phyloP scores from a whole-genome alignment of 2,888 invertebrate genomes.

The Drosophila incognita region DNA sequence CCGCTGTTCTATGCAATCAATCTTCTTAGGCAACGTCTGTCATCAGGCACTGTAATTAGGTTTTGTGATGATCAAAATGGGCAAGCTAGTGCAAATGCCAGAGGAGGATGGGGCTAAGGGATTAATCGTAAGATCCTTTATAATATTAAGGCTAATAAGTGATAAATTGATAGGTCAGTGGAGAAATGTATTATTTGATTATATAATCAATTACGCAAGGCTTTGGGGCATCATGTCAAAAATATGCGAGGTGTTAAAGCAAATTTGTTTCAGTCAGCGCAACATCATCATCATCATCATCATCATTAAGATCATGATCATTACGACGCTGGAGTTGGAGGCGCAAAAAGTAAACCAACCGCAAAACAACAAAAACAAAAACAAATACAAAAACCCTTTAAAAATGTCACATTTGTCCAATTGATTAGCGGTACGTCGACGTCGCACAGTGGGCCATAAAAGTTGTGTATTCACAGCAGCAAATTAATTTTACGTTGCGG shows the following conservation, averaged over 20 bases:
- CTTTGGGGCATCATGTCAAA: neutral
- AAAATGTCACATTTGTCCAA: conserved; percentile 69
- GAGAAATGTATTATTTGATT: neutral
- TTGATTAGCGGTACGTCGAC: conserved; percentile 64
- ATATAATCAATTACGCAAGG: neutral
- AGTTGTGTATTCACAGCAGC: conserved; percentile 59
- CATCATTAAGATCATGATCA: conserved; percentile 9
- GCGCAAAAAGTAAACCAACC: conserved; percentile 49
- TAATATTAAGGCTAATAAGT: neutral
- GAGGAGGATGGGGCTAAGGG: neutral
- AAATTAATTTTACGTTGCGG: conserved; percentile 66
- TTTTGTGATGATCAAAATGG: neutral
- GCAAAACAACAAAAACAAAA: conserved; percentile 7
- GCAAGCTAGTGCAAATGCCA: neutral
- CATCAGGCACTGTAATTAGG: conserved; percentile 10
- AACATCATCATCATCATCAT: conserved; percentile 18
- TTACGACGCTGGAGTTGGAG: conserved; percentile 9
- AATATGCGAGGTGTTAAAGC: conserved; percentile 34
- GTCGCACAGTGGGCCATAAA: conserved; percentile 63
- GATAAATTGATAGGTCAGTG: neutral
- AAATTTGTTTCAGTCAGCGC: neutral
- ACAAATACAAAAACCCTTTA: conserved; percentile 18
- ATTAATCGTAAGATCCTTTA: neutral
- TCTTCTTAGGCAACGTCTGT: conserved; percentile 1
- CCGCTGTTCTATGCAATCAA: conserved; percentile 3